Evolutionary conservation across 2,797 vertebrate genomes (phyloP), one percentile per base, ranked within the genome.

Genomic region (Cryptoblepharus egeriae): DNA sequence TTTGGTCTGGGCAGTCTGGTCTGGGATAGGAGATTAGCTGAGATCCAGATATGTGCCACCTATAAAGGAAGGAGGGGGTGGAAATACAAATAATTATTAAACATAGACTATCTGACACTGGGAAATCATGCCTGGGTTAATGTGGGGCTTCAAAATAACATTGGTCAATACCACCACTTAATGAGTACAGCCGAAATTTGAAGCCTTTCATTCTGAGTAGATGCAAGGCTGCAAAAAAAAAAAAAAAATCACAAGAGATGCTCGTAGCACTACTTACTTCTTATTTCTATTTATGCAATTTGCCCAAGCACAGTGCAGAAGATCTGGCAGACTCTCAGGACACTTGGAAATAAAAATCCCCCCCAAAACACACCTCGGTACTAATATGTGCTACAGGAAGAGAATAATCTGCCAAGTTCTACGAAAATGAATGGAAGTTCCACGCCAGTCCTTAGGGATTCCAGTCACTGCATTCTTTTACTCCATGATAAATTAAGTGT

Each of bases 371-470:
- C n/a, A n/a, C 65, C 32, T 35, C 32, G 22, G n/a, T n/a, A 5
- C 35, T 37, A 35, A 24, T 37, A 37, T 22, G 22, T 39, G 18
- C 32, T 39, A 39, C 11, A 24, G 65, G 28, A 24, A 68, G 35
- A 67, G 32, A 67, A 35, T 22, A 65, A 37, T 37, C 35, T 3
- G 32, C 30, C 30, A 13, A 64, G 63, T 5, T 30, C 63, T 32
- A 65, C 18, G 15, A 30, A 39, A 39, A 75, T 42, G 4, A 60
- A 60, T 39, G 15, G 57, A 60, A n/a, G 26, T 15, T 26, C 35
- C 73, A 61, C 9, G 11, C 16, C 9, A 30, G 18, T 72, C 30
- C 70, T 75, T 84, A 80, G 85, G 72, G 63, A 79, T 58, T 85
- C 72, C 82, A 83, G 67, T 64, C 73, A 7, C 4, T 58, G 32